Evolutionary conservation across 2,888 invertebrate genomes (phyloP), one percentile per base, ranked within the genome.

Genomic region (Lampropteryx suffumata): DNA sequence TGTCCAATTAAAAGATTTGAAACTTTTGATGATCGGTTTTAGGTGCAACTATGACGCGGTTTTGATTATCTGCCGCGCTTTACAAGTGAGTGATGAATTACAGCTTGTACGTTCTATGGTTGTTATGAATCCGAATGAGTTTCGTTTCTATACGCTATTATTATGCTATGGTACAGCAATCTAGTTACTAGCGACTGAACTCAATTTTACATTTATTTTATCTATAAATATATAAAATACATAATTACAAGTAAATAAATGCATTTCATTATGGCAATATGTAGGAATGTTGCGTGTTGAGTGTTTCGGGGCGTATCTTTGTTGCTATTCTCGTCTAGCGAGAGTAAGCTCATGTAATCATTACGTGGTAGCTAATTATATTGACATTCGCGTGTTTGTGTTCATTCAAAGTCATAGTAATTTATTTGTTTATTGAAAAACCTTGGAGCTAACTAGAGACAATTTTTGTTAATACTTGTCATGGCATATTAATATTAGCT

Each of bases 261-360:
- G 84, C 84, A 80, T 79, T 77, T 67, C 36, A 53, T 52, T 81
- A 87, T 85, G 85, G 85, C 85, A 79, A 73, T 67, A 73, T 62
- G 67, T 72, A 74, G 82, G 82, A 84, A 86, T 83, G 80, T 78
- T 67, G 66, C 52, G 58, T n/a, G 56, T 55, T 56, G 44, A 47
- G 14, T 33, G 21, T 50, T 48, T 26, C 43, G 24, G n/a, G 36
- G 24, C 54, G 54, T 50, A 37, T 41, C 44, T 32, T 4, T 29
- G 17, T 28, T n/a, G 3, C 8, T 17, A 29, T 29, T 40, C 7
- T 29, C 17, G 39, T n/a, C 39, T 29, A 29, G 7, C 10, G 14
- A 39, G 29, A 29, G 10, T 10, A 29, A 17, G 10, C 39, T 28
- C 24, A 17, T 13, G 12, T 41, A 26, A 13, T n/a, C 21, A 34